phyloP scores from a whole-genome alignment of 2,113 vertebrate genomes.

The Tichodroma muraria region DNA sequence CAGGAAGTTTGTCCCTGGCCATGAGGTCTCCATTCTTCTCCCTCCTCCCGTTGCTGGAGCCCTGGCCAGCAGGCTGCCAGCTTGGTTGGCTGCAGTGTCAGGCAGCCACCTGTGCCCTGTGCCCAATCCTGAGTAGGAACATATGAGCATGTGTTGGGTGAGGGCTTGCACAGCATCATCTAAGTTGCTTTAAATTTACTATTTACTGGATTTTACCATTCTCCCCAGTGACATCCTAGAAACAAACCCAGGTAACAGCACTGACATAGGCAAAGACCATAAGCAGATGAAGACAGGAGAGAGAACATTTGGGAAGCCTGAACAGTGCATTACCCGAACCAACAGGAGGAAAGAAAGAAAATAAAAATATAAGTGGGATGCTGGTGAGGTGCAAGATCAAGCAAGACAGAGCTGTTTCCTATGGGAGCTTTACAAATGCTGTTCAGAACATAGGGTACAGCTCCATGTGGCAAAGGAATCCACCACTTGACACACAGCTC shows the following conservation, averaged over 20 bases:
- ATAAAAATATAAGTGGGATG: not conserved
- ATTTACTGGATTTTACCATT: not conserved
- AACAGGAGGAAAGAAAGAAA: not conserved
- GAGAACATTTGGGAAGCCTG: not conserved
- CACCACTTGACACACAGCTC: not conserved
- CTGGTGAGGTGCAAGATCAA: not conserved
- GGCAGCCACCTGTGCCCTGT: not conserved
- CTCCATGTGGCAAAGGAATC: not conserved
- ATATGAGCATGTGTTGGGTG: not conserved
- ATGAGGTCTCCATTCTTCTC: not conserved
- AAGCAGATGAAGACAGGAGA: not conserved
- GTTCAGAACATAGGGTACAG: not conserved
- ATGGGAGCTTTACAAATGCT: not conserved
- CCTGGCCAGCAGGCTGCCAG: not conserved
- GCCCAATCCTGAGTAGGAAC: not conserved
- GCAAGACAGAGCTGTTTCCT: not conserved
- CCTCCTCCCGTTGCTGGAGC: not conserved
- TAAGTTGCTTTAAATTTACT: not conserved
- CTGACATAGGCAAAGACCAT: not conserved
- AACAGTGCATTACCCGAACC: not conserved
- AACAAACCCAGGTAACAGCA: not conserved
- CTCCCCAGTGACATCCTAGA: not conserved
- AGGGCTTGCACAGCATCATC: not conserved
- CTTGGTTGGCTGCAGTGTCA: not conserved
- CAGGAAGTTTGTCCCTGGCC: not conserved